Evolutionary conservation across 1,140 invertebrate genomes (phyloP).

Genomic region (Bombus ignitus): DNA sequence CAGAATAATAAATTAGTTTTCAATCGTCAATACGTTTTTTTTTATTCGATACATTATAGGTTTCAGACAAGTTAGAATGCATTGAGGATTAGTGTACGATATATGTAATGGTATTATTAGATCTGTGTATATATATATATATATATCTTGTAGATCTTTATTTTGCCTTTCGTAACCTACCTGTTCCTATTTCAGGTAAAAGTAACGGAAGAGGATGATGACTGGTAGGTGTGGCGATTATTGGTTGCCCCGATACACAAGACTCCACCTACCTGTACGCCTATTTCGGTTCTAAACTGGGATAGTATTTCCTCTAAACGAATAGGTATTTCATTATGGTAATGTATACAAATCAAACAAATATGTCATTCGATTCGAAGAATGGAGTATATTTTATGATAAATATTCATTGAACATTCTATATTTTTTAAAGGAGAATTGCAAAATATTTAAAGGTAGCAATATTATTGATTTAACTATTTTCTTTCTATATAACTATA

Average conservation of each 20-base stretch:
- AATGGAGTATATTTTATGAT: too few relatives aligned
- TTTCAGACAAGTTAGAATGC: background rate
- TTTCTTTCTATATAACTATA: too few relatives aligned
- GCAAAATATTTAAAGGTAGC: too few relatives aligned
- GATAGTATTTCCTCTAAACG: background rate
- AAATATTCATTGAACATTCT: background rate
- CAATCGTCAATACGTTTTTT: background rate
- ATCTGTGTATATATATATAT: background rate
- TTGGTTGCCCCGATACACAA: constrained; percentile 29
- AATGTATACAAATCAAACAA: background rate
- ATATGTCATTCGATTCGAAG: too few relatives aligned
- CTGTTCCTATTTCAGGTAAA: background rate
- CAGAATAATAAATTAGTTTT: background rate
- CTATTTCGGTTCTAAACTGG: constrained; percentile 27
- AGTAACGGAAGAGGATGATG: constrained; percentile 50
- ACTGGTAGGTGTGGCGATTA: constrained; percentile 61
- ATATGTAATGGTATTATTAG: too few relatives aligned
- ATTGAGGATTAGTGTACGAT: background rate
- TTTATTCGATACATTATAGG: background rate
- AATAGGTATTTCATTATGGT: too few relatives aligned
- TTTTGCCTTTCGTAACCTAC: background rate
- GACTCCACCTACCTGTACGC: constrained; percentile 69
- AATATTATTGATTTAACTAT: too few relatives aligned
- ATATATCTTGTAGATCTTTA: background rate
- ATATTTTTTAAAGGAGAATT: background rate